Evolutionary conservation across 2,797 vertebrate genomes (phyloP), one percentile per base, ranked within the genome.

Genomic region (Syngnathus acus): DNA sequence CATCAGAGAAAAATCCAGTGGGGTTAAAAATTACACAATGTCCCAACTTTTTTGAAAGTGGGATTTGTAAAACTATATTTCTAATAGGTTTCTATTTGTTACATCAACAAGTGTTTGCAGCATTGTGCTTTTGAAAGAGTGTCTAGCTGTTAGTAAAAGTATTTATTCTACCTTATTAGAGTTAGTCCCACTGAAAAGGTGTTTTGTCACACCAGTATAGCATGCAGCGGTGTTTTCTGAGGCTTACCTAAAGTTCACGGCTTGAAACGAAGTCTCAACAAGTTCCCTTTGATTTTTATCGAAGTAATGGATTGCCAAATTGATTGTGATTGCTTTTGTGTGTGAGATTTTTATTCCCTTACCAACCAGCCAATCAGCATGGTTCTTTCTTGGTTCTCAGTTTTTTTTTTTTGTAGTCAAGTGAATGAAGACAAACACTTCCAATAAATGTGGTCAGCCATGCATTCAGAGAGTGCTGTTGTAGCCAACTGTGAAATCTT

Each of bases 401-500:
- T n/a, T n/a, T 19, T 50, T 50, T 6, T 14, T 0, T 50, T 8
- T 43, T n/a, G 10, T 13, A 39, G 5, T 37, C 48, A 50, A 19
- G 14, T 3, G 10, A 17, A 59, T 38, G 57, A 39, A 59, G 37
- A 59, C 32, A 57, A 59, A 38, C 57, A 38, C 16, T 59, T 39
- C 7, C 32, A 37, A 19, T 38, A 23, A 55, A 13, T 38, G 48
- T 60, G 14, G 42, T 66, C 26, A 53, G 57, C 51, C 23, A 51
- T 65, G 39, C 9, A 47, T 32, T 43, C 45, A 63, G 11, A 38
- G 32, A 38, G 32, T 38, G 26, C 2, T 32, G 23, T 16, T 57
- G 23, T 32, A 32, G 40, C 19, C 51, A 63, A 62, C 38, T 68
- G 59, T 69, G 38, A 65, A 62, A 68, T 62, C 8, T 43, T 61